phyloP scores from a whole-genome alignment of 1,140 invertebrate species.

The Archivesica marissinica region DNA sequence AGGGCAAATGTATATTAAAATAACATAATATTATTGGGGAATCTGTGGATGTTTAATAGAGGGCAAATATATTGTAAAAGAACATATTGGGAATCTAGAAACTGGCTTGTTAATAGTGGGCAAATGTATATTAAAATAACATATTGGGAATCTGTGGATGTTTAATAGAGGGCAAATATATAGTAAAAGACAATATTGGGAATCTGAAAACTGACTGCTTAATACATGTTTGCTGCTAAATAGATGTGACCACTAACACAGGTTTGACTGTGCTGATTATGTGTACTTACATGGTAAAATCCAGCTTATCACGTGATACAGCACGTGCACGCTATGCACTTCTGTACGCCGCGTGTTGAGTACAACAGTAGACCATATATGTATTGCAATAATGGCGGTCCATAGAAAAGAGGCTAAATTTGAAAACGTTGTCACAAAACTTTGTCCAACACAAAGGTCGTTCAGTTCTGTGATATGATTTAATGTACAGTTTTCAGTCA shows the following conservation, averaged over 20 bases:
- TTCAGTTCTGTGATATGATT: not conserved
- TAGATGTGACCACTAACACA: not conserved
- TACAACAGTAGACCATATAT: conserved; percentile 43
- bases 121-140: not conserved
- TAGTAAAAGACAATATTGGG: too few species aligned
- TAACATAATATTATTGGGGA: not conserved
- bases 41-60: not conserved
- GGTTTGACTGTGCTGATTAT: not conserved
- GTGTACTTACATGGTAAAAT: conserved; percentile 33
- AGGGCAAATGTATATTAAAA: too few species aligned
- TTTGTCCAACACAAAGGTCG: conserved; percentile 25
- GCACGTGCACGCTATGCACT: not conserved
- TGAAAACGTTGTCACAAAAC: conserved; percentile 51
- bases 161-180: not conserved
- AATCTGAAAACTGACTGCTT: too few species aligned
- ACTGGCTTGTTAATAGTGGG: not conserved
- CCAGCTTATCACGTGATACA: conserved; percentile 49
- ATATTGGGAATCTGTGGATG: not conserved
- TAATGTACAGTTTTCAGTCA: not conserved
- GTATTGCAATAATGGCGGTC: conserved; percentile 47
- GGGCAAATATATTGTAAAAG: too few species aligned
- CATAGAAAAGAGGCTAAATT: conserved; percentile 50
- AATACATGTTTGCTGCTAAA: not conserved
- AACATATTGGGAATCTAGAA: too few species aligned
- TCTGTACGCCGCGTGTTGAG: not conserved